A percentile compares a stretch with the other conserved stretches of the same genome.
These are phyloP conservation scores for Pimephales promelas DNA, from an alignment of 2,113 vertebrate species.

Conservation along the genomic window DNA sequence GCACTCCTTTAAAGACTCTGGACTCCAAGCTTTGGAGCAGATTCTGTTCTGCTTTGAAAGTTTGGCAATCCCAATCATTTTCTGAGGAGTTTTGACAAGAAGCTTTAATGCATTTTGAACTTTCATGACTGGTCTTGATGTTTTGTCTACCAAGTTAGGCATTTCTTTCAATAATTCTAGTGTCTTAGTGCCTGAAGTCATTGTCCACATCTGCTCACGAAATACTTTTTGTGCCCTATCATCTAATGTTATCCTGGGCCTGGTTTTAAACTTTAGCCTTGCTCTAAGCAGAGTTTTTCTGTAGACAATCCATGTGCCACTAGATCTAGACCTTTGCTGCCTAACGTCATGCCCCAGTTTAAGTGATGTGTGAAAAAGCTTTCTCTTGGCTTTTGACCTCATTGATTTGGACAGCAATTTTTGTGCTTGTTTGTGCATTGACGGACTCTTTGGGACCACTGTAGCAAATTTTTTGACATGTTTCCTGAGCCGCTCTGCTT, in stretches of 20 bases:
- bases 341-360: background rate
- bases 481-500: conserved; percentile 83
- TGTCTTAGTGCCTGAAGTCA: background rate
- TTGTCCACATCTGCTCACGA: background rate
- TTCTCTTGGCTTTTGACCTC: conserved; percentile 73
- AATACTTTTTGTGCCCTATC: conserved; percentile 38
- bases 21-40: conserved; percentile 82
- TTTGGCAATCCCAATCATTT: conserved; percentile 58
- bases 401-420: conserved; percentile 74
- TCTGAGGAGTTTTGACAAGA: conserved; percentile 52
- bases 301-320: conserved; percentile 60
- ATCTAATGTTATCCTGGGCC: conserved; percentile 54
- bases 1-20: conserved; percentile 89
- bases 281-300: conserved; percentile 63
- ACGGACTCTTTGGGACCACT: conserved; percentile 87
- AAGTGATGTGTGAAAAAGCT: conserved; percentile 65
- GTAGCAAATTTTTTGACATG: conserved; percentile 96
- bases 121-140: conserved; percentile 8
- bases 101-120: conserved; percentile 26
- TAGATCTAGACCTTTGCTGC: background rate
- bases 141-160: background rate
- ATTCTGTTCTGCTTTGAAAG: conserved; percentile 73
- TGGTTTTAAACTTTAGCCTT: conserved; percentile 65
- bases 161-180: background rate
- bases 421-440: conserved; percentile 78